Percentiles rank a stretch among this genome's conserved stretches.
phyloP scores from a whole-genome alignment of 1,140 invertebrate genomes.

The Leptinotarsa defecta region DNA sequence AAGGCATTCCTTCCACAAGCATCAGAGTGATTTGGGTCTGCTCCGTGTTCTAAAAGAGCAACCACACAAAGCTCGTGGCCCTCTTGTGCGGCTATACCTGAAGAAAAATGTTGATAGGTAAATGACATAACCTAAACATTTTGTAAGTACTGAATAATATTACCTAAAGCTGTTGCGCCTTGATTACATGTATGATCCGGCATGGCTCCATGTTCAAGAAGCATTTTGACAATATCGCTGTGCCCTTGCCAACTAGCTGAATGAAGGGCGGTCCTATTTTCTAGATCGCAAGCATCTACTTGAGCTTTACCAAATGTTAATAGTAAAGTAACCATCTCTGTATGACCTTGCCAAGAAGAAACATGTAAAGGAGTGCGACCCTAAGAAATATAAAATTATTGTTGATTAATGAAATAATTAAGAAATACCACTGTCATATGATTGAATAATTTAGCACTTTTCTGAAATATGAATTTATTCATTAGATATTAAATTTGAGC shows the following conservation, averaged over 20 bases:
- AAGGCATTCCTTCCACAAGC: conserved; percentile 83
- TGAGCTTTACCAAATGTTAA: conserved; percentile 75
- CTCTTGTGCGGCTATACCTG: conserved; percentile 82
- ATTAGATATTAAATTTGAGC: too few species aligned
- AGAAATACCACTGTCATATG: too few species aligned
- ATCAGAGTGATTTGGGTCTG: conserved; percentile 91
- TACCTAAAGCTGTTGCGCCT: conserved; percentile 88
- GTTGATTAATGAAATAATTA: too few species aligned
- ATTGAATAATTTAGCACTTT: too few species aligned
- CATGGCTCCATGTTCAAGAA: conserved; percentile 77
- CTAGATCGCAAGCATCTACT: conserved; percentile 88
- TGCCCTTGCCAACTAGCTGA: conserved; percentile 96
- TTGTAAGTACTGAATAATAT: conserved; percentile 5
- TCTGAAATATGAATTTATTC: too few species aligned
- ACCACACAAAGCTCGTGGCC: conserved; percentile 91
- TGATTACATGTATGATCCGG: conserved; percentile 92
- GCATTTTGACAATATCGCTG: conserved; percentile 77
- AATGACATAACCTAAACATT: too few species aligned
- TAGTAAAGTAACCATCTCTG: conserved; percentile 87
- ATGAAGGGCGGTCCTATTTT: conserved; percentile 86
- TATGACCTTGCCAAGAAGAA: conserved; percentile 92
- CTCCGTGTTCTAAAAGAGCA: conserved; percentile 83
- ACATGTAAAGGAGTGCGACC: conserved; percentile 91
- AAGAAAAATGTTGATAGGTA: too few species aligned
- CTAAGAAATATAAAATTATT: conserved; percentile 39